phyloP scores from a whole-genome alignment of 2,797 vertebrate genomes.

The Acrossocheilus wenchowensis region DNA sequence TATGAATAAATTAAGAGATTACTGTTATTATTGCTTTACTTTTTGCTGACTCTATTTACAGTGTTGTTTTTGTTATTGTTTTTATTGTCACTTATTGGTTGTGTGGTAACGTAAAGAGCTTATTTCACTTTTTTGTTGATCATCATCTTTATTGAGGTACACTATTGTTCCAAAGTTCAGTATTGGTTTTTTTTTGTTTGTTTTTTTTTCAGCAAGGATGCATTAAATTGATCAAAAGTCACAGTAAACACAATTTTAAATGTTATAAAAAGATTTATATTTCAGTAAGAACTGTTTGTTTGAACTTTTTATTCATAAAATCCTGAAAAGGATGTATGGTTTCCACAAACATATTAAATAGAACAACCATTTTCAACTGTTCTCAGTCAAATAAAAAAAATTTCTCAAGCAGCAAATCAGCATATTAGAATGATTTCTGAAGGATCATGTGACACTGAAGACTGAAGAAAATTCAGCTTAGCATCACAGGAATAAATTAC shows the following conservation, averaged over 20 bases:
- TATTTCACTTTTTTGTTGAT: background rate
- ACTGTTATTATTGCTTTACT: background rate
- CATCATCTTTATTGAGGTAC: background rate
- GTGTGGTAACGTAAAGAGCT: background rate
- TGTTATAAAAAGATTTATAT: background rate
- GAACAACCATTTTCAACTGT: background rate
- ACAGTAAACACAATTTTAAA: background rate
- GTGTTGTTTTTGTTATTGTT: background rate
- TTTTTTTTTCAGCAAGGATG: background rate
- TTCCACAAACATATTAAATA: background rate
- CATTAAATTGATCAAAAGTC: background rate
- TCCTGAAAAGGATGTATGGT: background rate
- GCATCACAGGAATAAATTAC: background rate
- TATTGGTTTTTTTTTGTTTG: no score
- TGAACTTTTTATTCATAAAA: background rate
- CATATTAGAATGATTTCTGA: background rate
- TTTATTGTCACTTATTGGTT: background rate
- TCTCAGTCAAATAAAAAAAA: background rate
- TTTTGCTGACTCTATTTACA: background rate
- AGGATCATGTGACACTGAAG: background rate
- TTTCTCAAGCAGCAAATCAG: background rate
- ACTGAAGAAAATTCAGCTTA: background rate
- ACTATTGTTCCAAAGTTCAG: background rate
- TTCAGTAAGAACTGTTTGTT: background rate
- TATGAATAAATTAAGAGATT: background rate